Conservation (phyloP, 2,797 vertebrate species). For the Momotus momota region DNA sequence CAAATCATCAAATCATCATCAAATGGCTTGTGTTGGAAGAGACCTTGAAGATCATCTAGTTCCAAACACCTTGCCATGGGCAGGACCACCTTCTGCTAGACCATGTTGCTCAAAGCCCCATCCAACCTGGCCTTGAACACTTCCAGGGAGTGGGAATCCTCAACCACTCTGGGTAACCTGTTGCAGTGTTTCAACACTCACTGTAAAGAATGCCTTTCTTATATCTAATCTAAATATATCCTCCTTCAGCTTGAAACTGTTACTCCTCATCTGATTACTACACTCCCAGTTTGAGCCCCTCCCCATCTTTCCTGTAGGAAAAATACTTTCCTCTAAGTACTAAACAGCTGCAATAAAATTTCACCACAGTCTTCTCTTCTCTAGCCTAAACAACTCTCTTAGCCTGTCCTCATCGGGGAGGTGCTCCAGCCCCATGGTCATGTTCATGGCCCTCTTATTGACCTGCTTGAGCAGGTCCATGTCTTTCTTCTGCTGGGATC, state of each 20-base stretch:
- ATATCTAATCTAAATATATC: not conserved
- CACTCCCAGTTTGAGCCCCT: too few species aligned
- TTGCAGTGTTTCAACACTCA: not conserved
- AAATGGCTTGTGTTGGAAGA: not conserved
- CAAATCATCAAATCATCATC: not conserved
- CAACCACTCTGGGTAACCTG: not conserved
- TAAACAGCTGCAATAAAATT: not conserved
- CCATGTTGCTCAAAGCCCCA: not conserved
- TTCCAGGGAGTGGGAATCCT: not conserved
- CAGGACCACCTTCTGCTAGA: not conserved
- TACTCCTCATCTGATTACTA: not conserved
- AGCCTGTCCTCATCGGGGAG: not conserved
- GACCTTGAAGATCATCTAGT: not conserved
- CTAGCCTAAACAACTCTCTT: not conserved
- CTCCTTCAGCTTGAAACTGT: not conserved
- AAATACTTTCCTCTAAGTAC: not conserved
- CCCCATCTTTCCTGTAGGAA: not conserved
- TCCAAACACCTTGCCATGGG: not conserved
- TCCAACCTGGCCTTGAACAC: not conserved
- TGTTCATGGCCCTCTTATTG: not conserved
- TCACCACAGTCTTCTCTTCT: not conserved
- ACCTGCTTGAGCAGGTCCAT: not conserved
- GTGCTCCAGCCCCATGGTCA: not conserved
- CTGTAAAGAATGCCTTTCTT: not conserved
- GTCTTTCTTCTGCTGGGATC: not conserved